Conservation (phyloP, 2,113 vertebrate genomes). For the Trogon melanurus region DNA sequence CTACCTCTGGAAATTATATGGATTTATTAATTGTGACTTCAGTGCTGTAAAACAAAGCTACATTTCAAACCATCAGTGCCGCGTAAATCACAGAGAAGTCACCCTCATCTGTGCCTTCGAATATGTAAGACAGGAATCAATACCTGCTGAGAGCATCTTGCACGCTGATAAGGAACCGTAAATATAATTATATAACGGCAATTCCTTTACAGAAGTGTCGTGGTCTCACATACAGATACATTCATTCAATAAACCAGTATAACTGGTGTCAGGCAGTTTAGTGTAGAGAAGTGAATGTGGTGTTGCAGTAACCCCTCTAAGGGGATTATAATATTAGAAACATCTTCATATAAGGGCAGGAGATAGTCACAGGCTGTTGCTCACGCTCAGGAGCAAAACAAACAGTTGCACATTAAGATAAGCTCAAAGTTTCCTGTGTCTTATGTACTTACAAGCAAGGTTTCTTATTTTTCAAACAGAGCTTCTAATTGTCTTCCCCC, state of each 20-base stretch:
- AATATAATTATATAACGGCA: background rate
- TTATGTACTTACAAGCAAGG: background rate
- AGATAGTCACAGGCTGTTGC: background rate
- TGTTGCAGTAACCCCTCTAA: background rate
- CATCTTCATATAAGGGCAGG: background rate
- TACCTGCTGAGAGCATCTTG: background rate
- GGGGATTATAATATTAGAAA: background rate
- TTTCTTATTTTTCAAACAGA: background rate
- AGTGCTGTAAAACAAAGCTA: background rate
- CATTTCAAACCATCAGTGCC: background rate
- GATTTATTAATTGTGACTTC: background rate
- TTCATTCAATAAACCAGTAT: background rate
- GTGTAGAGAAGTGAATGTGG: background rate
- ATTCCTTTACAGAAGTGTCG: background rate
- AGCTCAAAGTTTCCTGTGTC: background rate
- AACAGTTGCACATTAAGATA: background rate
- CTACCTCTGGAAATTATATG: background rate
- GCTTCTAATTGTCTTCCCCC: background rate
- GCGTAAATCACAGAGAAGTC: background rate
- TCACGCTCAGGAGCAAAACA: background rate
- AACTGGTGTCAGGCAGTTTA: background rate
- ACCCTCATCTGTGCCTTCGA: background rate
- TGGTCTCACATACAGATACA: background rate
- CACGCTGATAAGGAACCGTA: fast-evolving
- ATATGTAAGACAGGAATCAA: background rate